Percentiles rank a stretch among this genome's conserved stretches.
Evolutionary conservation across 1,140 invertebrate species (phyloP).

Genomic region (Pygmarrhopalites habei): DNA sequence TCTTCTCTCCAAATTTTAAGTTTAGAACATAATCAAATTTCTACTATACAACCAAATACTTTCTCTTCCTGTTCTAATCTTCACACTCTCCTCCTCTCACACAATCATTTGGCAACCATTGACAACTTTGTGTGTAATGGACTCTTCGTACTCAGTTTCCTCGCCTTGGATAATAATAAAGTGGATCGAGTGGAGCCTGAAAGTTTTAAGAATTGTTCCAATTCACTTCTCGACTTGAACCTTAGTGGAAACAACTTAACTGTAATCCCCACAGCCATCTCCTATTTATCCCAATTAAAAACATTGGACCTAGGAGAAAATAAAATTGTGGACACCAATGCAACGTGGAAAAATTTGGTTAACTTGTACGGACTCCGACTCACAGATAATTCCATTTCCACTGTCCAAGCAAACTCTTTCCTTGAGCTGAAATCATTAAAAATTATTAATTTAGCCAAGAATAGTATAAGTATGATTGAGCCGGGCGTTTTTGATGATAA

Average conservation of each 20-base stretch:
- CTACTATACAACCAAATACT: slow-evolving; percentile 69
- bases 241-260: slow-evolving; percentile 78
- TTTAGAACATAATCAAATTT: slow-evolving; percentile 61
- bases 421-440: slow-evolving; percentile 72
- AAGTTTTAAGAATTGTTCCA: slow-evolving; percentile 73
- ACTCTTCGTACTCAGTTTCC: slow-evolving; percentile 46
- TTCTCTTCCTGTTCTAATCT: slow-evolving; percentile 76
- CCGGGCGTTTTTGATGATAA: slow-evolving; percentile 76
- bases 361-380: slow-evolving; percentile 74
- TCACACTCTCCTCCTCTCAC: slow-evolving; percentile 74
- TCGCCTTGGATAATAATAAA: slow-evolving; percentile 77
- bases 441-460: slow-evolving; percentile 79
- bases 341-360: slow-evolving; percentile 70
- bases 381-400: slow-evolving; percentile 81
- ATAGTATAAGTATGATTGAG: slow-evolving; percentile 78
- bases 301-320: slow-evolving; percentile 84
- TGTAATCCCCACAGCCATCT: slow-evolving; percentile 73
- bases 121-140: slow-evolving; percentile 43
- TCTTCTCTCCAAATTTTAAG: slow-evolving; percentile 57
- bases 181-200: slow-evolving; percentile 67
- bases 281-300: slow-evolving; percentile 68
- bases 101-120: slow-evolving; percentile 71
- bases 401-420: slow-evolving; percentile 73
- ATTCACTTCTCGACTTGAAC: slow-evolving; percentile 78
- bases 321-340: slow-evolving; percentile 70